These are phyloP conservation scores for Diadema setosum DNA, from an alignment of 35 echinoderm and acorn worm species.

Conservation along the genomic window DNA sequence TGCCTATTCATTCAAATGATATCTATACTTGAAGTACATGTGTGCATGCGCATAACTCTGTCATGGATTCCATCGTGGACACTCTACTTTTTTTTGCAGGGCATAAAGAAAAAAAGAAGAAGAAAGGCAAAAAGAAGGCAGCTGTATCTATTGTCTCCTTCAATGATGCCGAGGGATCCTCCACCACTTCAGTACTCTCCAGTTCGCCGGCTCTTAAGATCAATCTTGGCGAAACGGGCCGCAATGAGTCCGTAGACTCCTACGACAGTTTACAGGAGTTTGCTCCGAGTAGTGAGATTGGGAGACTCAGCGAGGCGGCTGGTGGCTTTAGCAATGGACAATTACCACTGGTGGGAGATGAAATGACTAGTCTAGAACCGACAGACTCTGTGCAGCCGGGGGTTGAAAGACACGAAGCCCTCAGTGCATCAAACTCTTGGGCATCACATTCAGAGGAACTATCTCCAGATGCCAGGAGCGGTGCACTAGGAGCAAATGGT, in stretches of 20 bases:
- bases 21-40: too few relatives aligned
- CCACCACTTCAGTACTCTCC: background rate
- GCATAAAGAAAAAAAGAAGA: slow-evolving; percentile 86
- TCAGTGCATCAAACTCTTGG: too few relatives aligned
- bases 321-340: background rate
- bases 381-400: too few relatives aligned
- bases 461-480: background rate
- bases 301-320: background rate
- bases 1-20: too few relatives aligned
- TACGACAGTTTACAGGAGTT: slow-evolving; percentile 12
- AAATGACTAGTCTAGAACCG: too few relatives aligned
- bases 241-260: slow-evolving; percentile 42
- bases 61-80: too few relatives aligned
- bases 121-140: slow-evolving; percentile 94
- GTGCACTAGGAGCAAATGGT: background rate
- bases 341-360: too few relatives aligned
- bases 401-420: too few relatives aligned
- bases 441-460: too few relatives aligned
- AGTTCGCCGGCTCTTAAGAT: background rate
- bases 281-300: background rate
- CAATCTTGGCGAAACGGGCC: background rate
- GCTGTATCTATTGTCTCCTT: slow-evolving; percentile 91
- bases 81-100: slow-evolving; percentile 55
- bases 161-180: slow-evolving; percentile 55
- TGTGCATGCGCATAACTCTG: too few relatives aligned